Percentiles rank a stretch among this genome's conserved stretches.
Evolutionary conservation across 2,888 invertebrate species (phyloP).

Genomic region (Serrognathus titanus): DNA sequence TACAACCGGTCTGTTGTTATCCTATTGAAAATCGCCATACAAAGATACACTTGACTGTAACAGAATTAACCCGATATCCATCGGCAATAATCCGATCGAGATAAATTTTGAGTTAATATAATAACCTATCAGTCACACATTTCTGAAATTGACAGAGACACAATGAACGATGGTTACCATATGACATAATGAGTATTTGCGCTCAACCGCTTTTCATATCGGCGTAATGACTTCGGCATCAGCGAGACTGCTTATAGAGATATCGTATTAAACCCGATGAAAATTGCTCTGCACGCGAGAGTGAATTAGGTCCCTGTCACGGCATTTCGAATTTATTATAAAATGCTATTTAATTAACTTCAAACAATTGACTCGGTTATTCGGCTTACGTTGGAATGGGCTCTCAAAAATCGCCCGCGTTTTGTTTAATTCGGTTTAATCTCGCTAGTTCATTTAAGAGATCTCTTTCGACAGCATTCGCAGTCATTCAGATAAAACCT

Average conservation of each 20-base stretch:
- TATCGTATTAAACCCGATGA: slow-evolving; percentile 21
- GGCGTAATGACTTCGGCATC: slow-evolving; percentile 17
- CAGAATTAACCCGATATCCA: no score
- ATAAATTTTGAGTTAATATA: no score
- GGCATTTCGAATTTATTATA: slow-evolving; percentile 2
- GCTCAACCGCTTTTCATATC: slow-evolving; percentile 10
- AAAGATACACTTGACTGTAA: no score
- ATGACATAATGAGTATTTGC: slow-evolving; percentile 13
- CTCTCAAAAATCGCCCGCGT: no score
- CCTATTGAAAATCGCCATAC: no score
- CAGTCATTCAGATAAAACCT: no score
- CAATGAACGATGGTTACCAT: slow-evolving; percentile 8
- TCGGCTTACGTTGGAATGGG: not conserved
- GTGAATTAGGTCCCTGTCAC: slow-evolving; percentile 18
- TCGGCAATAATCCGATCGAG: no score
- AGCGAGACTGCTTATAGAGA: slow-evolving; percentile 19
- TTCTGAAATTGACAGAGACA: slow-evolving; percentile 9
- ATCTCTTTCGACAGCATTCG: no score
- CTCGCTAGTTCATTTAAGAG: no score
- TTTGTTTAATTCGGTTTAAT: no score
- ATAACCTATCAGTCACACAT: slow-evolving; percentile 1
- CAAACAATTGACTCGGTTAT: not conserved
- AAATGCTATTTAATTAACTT: slow-evolving; percentile 1
- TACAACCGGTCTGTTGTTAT: no score
- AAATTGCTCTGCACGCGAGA: slow-evolving; percentile 18